Evolutionary conservation across 2,113 vertebrate species (phyloP).

Genomic region (Cricetomys ansorgei): DNA sequence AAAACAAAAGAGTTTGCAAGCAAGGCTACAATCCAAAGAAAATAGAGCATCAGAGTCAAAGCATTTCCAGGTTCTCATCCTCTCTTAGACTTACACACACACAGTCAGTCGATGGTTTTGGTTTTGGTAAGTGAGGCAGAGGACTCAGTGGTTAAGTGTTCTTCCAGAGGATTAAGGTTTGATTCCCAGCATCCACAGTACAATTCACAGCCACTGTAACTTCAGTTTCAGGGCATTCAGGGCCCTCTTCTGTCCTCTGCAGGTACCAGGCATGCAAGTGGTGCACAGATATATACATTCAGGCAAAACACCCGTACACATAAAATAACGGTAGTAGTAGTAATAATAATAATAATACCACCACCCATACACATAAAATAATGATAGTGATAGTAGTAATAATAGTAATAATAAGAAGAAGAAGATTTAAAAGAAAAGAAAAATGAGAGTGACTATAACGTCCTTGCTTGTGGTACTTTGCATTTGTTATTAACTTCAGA

Average conservation of each 20-base stretch:
- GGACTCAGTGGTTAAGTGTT: neutral
- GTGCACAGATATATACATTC: neutral
- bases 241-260: neutral
- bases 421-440: neutral
- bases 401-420: neutral
- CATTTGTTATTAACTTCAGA: neutral
- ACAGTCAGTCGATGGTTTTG: neutral
- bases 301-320: neutral
- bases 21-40: neutral
- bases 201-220: neutral
- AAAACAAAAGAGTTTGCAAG: neutral
- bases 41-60: neutral
- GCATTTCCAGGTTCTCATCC: neutral
- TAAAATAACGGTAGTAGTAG: no score
- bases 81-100: neutral
- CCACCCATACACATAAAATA: neutral
- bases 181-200: neutral
- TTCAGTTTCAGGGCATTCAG: neutral
- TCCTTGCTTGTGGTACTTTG: neutral
- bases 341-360: neutral
- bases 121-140: neutral
- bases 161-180: neutral
- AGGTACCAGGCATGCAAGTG: neutral
- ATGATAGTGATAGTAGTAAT: no score
- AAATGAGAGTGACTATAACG: neutral